Conservation (phyloP, 2,888 invertebrate species). For the Netelia inedita region DNA sequence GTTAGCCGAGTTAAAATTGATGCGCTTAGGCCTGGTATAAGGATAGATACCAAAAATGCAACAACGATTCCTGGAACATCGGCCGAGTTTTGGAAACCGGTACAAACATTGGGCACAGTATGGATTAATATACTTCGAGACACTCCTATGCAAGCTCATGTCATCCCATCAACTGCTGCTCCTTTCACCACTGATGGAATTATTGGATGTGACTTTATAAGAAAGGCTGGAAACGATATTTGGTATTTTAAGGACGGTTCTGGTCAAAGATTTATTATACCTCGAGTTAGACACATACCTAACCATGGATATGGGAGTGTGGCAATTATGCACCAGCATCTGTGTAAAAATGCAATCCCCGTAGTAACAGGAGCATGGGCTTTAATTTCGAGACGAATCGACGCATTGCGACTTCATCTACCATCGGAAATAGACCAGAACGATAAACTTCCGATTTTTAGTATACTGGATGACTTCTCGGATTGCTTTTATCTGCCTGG, state of each 20-base stretch:
- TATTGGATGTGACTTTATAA: not conserved
- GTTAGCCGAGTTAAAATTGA: not conserved
- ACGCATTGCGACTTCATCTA: not conserved
- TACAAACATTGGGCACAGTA: conserved; percentile 16
- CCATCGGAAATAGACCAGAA: not conserved
- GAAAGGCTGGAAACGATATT: not conserved
- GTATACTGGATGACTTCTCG: conserved; percentile 45
- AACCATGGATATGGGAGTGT: too few species aligned
- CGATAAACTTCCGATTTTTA: conserved; percentile 1
- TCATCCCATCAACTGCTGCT: conserved; percentile 25
- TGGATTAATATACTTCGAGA: conserved; percentile 9
- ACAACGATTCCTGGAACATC: not conserved
- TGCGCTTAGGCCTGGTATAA: not conserved
- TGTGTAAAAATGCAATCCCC: not conserved
- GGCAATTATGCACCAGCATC: not conserved
- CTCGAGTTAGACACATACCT: not conserved
- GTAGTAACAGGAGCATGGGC: conserved; percentile 21
- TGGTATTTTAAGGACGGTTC: too few species aligned
- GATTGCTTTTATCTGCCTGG: conserved; percentile 57
- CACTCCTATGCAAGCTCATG: conserved; percentile 10
- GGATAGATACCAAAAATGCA: not conserved
- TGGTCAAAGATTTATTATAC: too few species aligned
- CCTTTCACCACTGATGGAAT: conserved; percentile 41
- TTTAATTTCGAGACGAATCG: conserved; percentile 14
- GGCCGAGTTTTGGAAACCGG: not conserved